phyloP scores from a whole-genome alignment of 37 sponge, comb jelly and placozoan genomes.

The Halichondria panicea region DNA sequence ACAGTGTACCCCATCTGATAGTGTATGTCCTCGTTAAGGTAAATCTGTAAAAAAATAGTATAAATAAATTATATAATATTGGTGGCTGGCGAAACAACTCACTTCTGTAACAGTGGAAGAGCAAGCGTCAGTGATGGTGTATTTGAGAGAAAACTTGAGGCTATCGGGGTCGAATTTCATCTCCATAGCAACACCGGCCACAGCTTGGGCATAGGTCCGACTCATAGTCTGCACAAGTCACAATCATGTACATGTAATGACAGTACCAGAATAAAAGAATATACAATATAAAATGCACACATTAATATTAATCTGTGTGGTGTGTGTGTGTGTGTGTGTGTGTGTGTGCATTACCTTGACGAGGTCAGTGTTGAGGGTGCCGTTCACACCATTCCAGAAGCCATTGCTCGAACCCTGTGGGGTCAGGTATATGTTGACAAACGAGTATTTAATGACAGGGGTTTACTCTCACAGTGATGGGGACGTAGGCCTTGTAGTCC shows the following conservation, averaged over 20 bases:
- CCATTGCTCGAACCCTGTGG: constrained; percentile 3
- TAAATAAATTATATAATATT: background rate
- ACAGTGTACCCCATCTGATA: constrained; percentile 63
- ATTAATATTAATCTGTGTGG: background rate
- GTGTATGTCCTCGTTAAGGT: constrained; percentile 70
- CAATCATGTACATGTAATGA: background rate
- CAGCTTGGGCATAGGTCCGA: constrained; percentile 79
- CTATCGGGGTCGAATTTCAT: constrained; percentile 59
- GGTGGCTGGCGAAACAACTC: background rate
- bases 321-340: background rate
- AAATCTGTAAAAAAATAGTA: constrained; percentile 46
- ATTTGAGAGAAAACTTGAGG: constrained; percentile 57
- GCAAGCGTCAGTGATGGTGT: constrained; percentile 15
- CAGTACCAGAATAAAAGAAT: background rate
- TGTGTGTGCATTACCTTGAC: constrained; percentile 56
- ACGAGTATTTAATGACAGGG: background rate
- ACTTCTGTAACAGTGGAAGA: constrained; percentile 61
- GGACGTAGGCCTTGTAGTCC: constrained; percentile 83
- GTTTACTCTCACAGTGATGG: constrained; percentile 61
- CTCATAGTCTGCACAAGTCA: constrained; percentile 44
- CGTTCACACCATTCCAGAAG: constrained; percentile 71
- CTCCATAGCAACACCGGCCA: constrained; percentile 59
- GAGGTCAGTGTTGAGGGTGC: constrained; percentile 41
- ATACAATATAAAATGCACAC: background rate
- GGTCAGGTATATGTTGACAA: constrained; percentile 1